Conservation (phyloP, 2,113 vertebrate genomes). For the Podarcis raffonei region DNA sequence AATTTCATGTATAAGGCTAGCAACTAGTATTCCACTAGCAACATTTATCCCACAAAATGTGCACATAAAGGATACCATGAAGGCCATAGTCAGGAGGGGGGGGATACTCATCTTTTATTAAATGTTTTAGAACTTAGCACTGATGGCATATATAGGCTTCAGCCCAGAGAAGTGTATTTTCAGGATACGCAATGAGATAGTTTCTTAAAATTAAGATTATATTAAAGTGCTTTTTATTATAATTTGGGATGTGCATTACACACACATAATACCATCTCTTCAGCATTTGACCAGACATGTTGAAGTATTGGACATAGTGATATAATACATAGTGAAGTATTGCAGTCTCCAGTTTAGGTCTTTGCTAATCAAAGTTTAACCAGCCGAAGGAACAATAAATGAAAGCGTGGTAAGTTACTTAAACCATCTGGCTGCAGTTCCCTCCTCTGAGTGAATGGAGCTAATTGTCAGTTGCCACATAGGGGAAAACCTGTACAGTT, state of each 20-base stretch:
- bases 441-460: conserved; percentile 11
- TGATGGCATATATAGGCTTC: neutral
- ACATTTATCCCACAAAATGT: neutral
- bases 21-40: neutral
- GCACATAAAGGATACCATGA: neutral
- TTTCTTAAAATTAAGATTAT: neutral
- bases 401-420: neutral
- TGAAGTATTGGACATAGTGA: neutral
- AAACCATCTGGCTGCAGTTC: conserved; percentile 19
- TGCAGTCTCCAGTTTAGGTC: neutral
- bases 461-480: neutral
- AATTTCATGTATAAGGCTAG: neutral
- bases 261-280: neutral
- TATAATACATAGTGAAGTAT: neutral
- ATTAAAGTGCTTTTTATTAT: neutral
- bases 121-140: neutral
- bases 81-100: neutral
- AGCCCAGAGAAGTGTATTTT: neutral
- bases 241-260: neutral
- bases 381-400: neutral
- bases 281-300: neutral
- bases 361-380: neutral
- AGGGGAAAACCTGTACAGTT: neutral
- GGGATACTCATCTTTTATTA: neutral
- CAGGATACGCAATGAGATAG: neutral